These are phyloP conservation scores for Limenitis camilla DNA, from an alignment of 2,888 invertebrate species.

Conservation along the genomic window DNA sequence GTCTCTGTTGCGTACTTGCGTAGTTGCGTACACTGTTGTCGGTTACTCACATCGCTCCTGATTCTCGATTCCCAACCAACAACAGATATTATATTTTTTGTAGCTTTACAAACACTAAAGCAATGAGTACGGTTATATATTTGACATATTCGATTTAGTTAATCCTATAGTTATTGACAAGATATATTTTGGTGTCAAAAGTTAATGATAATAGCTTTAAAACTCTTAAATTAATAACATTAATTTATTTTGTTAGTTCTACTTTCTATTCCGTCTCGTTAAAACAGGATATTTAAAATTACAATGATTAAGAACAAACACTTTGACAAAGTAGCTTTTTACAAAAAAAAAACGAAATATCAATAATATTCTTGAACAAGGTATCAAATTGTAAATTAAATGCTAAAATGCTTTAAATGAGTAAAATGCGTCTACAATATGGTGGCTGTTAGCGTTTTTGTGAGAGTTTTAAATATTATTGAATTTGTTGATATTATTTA, in stretches of 20 bases:
- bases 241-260: no score
- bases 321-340: background rate
- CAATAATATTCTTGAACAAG: background rate
- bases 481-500: constrained; percentile 13
- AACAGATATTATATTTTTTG: constrained; percentile 12
- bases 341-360: background rate
- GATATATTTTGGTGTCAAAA: no score
- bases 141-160: background rate
- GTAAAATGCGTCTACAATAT: constrained; percentile 1
- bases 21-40: constrained; percentile 14
- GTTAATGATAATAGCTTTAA: no score
- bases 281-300: no score
- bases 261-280: no score
- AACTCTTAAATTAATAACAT: no score
- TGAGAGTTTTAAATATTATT: constrained; percentile 5
- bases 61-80: constrained; percentile 16
- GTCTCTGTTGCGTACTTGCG: constrained; percentile 24
- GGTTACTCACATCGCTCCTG: constrained; percentile 9
- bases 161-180: no score
- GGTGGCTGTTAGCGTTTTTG: constrained; percentile 1
- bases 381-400: constrained; percentile 6
- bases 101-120: constrained; percentile 1
- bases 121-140: background rate
- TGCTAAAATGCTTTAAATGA: background rate
- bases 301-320: no score